These are phyloP conservation scores for Coptodon rendalli DNA, from an alignment of 2,113 vertebrate genomes.

Conservation along the genomic window DNA sequence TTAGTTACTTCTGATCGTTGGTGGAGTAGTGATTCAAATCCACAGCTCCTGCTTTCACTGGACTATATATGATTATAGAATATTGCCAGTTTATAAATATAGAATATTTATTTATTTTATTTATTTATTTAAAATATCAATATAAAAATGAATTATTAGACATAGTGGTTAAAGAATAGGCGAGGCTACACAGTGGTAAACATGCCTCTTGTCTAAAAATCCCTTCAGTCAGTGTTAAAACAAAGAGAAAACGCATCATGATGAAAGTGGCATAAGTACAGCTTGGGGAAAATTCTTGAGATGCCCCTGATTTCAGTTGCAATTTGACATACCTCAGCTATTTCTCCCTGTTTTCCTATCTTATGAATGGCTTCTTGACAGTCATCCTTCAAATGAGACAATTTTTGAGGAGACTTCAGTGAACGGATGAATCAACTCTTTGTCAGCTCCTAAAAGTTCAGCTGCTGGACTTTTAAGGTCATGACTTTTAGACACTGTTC, in stretches of 20 bases:
- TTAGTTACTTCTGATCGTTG: background rate
- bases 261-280: background rate
- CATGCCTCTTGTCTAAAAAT: background rate
- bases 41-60: background rate
- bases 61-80: background rate
- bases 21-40: background rate
- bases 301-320: background rate
- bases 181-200: background rate
- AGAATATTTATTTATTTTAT: background rate
- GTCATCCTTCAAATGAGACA: background rate
- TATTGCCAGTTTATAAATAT: background rate
- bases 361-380: background rate
- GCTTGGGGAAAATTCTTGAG: background rate
- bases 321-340: background rate
- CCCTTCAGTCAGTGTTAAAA: background rate
- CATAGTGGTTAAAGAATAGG: background rate
- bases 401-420: background rate
- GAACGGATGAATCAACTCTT: background rate
- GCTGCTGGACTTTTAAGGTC: background rate
- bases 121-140: background rate
- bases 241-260: rapidly evolving
- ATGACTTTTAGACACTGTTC: background rate
- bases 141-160: background rate
- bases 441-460: background rate
- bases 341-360: background rate